Evolutionary conservation across 92 coral and sea anemone genomes (phyloP).

Genomic region (Siderastrea siderea): DNA sequence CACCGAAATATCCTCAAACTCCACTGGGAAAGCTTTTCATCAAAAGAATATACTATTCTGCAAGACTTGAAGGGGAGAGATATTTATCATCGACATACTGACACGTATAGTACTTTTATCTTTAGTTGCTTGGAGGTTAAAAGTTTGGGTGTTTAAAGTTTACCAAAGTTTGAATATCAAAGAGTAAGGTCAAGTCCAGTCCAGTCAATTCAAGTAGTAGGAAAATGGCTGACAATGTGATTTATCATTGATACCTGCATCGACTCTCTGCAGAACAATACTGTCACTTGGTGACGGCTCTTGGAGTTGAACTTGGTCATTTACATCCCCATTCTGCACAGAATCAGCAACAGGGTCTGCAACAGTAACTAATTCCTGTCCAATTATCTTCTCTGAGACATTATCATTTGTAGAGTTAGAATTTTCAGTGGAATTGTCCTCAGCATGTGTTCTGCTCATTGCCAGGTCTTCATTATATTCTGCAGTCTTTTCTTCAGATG

Average conservation of each 20-base stretch:
- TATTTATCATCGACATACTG: too few species aligned
- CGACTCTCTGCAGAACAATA: constrained; percentile 35
- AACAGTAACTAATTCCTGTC: background rate
- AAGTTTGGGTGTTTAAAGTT: too few species aligned
- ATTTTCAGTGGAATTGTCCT: background rate
- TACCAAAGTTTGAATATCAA: too few species aligned
- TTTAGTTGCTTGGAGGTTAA: too few species aligned
- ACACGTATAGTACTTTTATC: too few species aligned
- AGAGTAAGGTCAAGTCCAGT: background rate
- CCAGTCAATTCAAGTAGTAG: too few species aligned
- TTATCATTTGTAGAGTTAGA: background rate
- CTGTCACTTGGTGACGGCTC: background rate
- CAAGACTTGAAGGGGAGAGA: too few species aligned
- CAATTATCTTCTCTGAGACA: constrained; percentile 1
- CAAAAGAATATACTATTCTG: too few species aligned
- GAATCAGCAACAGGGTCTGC: background rate
- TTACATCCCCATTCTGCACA: background rate
- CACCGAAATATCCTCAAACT: too few species aligned
- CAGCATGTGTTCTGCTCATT: background rate
- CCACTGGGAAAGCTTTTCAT: too few species aligned
- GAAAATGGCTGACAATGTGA: background rate
- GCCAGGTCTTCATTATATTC: background rate
- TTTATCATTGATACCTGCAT: constrained; percentile 20
- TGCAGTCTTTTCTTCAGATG: background rate
- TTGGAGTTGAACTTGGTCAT: background rate